Evolutionary conservation across 2,797 vertebrate genomes (phyloP).

Genomic region (Tragelaphus eurycerus): DNA sequence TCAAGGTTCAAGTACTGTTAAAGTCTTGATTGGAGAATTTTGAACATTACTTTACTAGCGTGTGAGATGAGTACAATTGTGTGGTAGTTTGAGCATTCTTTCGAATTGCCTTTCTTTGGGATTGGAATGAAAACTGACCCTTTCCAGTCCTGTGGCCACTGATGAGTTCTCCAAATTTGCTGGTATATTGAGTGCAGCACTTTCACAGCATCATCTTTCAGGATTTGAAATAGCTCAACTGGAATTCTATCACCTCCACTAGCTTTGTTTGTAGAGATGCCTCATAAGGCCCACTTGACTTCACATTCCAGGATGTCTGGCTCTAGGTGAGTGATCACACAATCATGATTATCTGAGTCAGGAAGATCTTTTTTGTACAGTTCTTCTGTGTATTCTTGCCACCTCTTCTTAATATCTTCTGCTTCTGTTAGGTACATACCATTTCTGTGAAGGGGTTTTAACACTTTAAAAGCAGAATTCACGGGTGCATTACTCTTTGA

Average conservation of each 20-base stretch:
- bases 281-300: neutral
- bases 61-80: neutral
- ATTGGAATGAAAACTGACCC: neutral
- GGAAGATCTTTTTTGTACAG: neutral
- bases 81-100: neutral
- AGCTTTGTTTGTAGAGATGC: neutral
- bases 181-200: neutral
- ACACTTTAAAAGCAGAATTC: neutral
- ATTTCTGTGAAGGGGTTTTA: neutral
- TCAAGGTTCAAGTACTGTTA: rapidly evolving
- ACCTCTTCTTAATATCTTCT: neutral
- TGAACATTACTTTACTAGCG: rapidly evolving
- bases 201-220: neutral
- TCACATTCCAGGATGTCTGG: neutral
- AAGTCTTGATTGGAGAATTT: neutral
- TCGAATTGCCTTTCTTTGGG: neutral
- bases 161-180: neutral
- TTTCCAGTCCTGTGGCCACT: neutral
- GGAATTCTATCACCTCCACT: neutral
- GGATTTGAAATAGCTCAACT: neutral
- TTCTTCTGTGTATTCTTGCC: neutral
- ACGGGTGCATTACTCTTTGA: neutral
- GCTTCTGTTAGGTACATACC: neutral
- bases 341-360: rapidly evolving
- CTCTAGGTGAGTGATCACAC: neutral